These are phyloP conservation scores for Nipponia nippon DNA, from an alignment of 2,113 vertebrate genomes.

Conservation along the genomic window DNA sequence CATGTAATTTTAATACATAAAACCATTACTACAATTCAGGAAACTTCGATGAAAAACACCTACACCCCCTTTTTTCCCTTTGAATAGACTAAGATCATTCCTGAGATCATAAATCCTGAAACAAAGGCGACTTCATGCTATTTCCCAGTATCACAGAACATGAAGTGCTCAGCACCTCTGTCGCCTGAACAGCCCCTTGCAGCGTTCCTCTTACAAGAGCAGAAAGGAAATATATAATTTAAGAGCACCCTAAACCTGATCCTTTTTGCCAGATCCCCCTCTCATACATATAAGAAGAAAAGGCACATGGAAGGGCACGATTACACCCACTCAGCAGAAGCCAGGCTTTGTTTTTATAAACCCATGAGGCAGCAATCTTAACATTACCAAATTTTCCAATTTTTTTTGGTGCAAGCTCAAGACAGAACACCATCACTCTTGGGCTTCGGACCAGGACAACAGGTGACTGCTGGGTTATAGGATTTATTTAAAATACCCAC, in stretches of 20 bases:
- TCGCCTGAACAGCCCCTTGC: background rate
- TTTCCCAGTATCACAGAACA: background rate
- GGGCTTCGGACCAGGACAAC: background rate
- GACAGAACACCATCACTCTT: background rate
- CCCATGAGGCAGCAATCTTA: background rate
- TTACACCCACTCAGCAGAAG: background rate
- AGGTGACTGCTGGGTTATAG: background rate
- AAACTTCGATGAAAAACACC: background rate
- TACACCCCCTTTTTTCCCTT: background rate
- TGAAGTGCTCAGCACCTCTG: accelerated
- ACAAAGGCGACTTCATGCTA: background rate
- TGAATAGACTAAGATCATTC: background rate
- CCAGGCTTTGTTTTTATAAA: background rate
- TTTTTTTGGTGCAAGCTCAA: background rate
- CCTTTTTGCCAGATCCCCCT: background rate
- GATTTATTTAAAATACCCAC: background rate
- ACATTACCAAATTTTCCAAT: background rate
- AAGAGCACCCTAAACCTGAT: background rate
- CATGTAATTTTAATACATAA: background rate
- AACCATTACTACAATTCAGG: background rate
- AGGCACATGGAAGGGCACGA: accelerated
- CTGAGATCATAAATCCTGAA: background rate
- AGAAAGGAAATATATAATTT: background rate
- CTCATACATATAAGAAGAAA: background rate
- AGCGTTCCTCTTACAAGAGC: background rate